A percentile compares a stretch with the other conserved stretches of the same genome.
phyloP scores from a whole-genome alignment of 1,140 invertebrate species.

The Calliphora vicina region DNA sequence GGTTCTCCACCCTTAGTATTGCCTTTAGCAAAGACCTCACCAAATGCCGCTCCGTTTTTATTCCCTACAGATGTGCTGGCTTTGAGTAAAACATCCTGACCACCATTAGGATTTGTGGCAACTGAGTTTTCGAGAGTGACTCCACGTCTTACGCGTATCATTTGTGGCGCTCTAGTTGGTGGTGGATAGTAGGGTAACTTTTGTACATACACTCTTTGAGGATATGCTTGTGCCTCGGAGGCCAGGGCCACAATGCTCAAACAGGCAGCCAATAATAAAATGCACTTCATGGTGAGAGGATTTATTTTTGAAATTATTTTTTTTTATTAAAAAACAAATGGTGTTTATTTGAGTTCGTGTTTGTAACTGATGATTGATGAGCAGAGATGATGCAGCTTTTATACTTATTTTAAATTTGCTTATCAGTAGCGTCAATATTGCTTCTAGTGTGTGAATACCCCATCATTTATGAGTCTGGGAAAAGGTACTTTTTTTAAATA shows the following conservation, averaged over 20 bases:
- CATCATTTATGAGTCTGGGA: not conserved
- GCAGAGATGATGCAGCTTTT: not conserved
- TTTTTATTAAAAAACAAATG: not conserved
- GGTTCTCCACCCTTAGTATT: constrained; percentile 47
- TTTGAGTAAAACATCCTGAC: constrained; percentile 46
- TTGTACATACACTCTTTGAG: not conserved
- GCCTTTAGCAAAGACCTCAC: constrained; percentile 46
- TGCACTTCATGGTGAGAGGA: not conserved
- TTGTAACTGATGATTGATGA: not conserved
- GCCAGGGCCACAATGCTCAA: not conserved
- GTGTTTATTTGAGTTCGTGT: no score
- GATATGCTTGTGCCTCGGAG: not conserved
- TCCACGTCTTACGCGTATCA: constrained; percentile 45
- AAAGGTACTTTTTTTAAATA: not conserved
- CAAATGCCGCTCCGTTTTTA: constrained; percentile 49
- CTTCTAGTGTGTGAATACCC: not conserved
- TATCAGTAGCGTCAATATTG: not conserved
- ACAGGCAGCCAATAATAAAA: not conserved
- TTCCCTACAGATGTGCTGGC: constrained; percentile 48
- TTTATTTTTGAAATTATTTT: not conserved
- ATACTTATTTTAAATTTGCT: not conserved
- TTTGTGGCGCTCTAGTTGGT: constrained; percentile 26
- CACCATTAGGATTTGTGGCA: constrained; percentile 51
- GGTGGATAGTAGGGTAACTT: not conserved
- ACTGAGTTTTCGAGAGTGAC: constrained; percentile 45